phyloP scores from a whole-genome alignment of 2,113 vertebrate genomes.

The Tychaedon coryphoeus region DNA sequence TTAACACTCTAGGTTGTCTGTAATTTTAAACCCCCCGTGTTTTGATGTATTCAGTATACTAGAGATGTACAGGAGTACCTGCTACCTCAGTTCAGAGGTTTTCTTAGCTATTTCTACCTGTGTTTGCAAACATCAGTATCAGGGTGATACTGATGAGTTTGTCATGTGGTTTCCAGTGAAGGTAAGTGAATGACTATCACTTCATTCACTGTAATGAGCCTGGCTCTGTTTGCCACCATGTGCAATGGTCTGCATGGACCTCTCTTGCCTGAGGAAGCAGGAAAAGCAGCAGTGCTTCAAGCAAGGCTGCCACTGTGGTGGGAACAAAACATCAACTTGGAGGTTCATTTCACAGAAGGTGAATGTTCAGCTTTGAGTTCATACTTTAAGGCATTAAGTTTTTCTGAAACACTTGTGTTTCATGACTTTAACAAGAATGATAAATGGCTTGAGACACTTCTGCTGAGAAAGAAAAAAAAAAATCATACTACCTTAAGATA shows the following conservation, averaged over 20 bases:
- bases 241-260: neutral
- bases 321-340: neutral
- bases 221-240: neutral
- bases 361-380: neutral
- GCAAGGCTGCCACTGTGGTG: neutral
- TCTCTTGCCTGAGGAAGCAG: neutral
- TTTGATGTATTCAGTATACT: neutral
- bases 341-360: neutral
- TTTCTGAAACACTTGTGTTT: neutral
- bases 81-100: neutral
- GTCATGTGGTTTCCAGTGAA: neutral
- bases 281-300: neutral
- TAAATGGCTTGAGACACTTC: neutral
- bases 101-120: neutral
- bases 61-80: neutral
- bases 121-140: neutral
- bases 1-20: neutral
- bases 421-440: neutral
- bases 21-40: neutral
- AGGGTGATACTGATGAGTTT: neutral
- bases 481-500: neutral
- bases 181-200: rapidly evolving
- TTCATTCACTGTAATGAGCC: neutral
- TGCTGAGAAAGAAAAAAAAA: neutral
- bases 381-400: neutral